These are phyloP conservation scores for Erythrocercus mccallii DNA, from an alignment of 2,113 vertebrate genomes.

Conservation along the genomic window DNA sequence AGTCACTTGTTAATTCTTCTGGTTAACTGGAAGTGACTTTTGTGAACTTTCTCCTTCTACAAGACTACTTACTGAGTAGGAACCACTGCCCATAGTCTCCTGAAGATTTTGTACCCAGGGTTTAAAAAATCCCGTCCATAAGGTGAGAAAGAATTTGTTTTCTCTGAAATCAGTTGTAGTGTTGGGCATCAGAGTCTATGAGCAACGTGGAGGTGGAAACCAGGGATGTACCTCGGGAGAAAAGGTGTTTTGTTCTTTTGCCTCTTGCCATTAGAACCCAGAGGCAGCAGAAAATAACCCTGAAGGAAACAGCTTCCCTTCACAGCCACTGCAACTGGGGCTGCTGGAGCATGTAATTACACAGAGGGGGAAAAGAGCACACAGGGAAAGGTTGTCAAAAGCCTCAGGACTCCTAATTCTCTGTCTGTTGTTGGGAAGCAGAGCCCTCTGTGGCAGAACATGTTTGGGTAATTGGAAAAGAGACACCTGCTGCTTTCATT, in stretches of 20 bases:
- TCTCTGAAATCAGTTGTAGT: not conserved
- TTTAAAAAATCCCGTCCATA: not conserved
- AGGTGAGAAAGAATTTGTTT: not conserved
- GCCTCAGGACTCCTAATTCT: conserved; percentile 42
- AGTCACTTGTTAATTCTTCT: conserved; percentile 57
- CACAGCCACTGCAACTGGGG: not conserved
- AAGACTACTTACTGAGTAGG: not conserved
- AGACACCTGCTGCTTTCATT: not conserved
- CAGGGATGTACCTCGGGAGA: not conserved
- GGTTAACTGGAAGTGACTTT: conserved; percentile 62
- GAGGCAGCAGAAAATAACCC: not conserved
- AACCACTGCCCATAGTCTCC: not conserved
- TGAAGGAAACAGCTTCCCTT: conserved; percentile 24
- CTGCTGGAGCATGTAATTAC: conserved; percentile 48
- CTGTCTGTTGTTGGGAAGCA: not conserved
- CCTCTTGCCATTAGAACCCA: not conserved
- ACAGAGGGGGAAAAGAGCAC: not conserved
- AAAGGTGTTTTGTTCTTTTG: not conserved
- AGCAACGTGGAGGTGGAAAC: not conserved
- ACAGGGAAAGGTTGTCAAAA: conserved; percentile 19
- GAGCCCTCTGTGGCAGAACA: conserved; percentile 1
- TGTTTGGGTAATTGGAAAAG: conserved; percentile 34
- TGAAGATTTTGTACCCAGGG: not conserved
- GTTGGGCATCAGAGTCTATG: not conserved
- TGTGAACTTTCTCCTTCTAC: conserved; percentile 16